Evolutionary conservation across 2,888 invertebrate genomes (phyloP), one percentile per base, ranked within the genome.

Genomic region (Drosophila diplacantha): DNA sequence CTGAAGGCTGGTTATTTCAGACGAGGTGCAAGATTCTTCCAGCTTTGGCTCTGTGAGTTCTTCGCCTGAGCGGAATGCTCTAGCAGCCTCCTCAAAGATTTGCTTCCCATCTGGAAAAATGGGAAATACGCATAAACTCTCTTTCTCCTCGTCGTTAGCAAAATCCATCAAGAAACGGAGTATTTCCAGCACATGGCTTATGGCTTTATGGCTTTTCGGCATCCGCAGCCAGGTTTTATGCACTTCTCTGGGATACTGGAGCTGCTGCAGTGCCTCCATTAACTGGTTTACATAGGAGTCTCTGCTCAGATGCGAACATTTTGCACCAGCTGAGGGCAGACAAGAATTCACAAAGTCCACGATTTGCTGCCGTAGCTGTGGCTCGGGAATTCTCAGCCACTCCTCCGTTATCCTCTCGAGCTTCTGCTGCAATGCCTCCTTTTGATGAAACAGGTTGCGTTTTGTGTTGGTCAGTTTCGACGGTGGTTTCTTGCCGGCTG

Each of bases 81-180:
- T 31, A 1, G 34, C 49, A 5, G 39, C 34, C 18, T 43, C 9
- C 12, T 9, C 18, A 26, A 61, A 49, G 16, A n/a, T 38, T 44
- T 50, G 1, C 26, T 52, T 31, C 5, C n/a, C 29, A n/a, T 26
- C 35, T 37, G 35, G 20, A 32, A 41, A 29, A 24, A 41, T 41
- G 18, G 51, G 22, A 8, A 50, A 32, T 20, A 24, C 9, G 35
- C 22, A 56, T 9, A 43, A 8, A 2, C 31, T 12, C 9, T n/a
- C 38, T 5, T 24, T 49, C 29, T 49, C 26, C 16, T 18, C 18
- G 9, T 34, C 18, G 3, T 65, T 24, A 16, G 41, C 47, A 20
- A 71, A 49, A 20, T 82, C 75, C 11, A 73, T 16, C 3, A 80
- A 43, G 59, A 73, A 78, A 32, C 74, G 56, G 24, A 78, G 24